These are phyloP conservation scores for Ephialtes manifestator DNA, from an alignment of 2,888 invertebrate species.

Conservation along the genomic window DNA sequence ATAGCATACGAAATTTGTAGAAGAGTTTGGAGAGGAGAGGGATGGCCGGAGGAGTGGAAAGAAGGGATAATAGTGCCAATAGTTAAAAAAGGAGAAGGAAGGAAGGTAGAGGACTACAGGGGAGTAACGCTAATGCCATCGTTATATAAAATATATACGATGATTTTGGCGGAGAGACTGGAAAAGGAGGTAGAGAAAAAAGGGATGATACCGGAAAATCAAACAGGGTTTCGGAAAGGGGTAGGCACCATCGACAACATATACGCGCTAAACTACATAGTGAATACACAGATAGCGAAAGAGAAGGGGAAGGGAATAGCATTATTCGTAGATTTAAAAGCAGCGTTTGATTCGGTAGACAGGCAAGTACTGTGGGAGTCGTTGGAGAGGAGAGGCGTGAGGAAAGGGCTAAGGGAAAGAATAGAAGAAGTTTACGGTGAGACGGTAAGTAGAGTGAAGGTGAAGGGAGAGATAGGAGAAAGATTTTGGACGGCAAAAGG, in stretches of 20 bases:
- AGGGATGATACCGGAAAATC: neutral
- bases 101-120: constrained; percentile 50
- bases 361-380: neutral
- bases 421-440: neutral
- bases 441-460: constrained; percentile 23
- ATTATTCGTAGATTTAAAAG: constrained; percentile 18
- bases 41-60: constrained; percentile 42
- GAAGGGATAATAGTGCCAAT: constrained; percentile 35
- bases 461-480: constrained; percentile 20
- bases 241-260: constrained; percentile 29
- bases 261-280: constrained; percentile 12
- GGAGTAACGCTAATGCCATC: constrained; percentile 48
- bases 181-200: neutral
- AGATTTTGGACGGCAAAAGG: constrained; percentile 5
- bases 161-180: neutral
- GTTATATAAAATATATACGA: constrained; percentile 42
- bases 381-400: constrained; percentile 5
- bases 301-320: constrained; percentile 6
- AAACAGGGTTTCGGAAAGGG: constrained; percentile 25
- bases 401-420: constrained; percentile 15
- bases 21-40: too few species aligned
- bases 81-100: too few species aligned
- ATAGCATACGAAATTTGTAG: constrained; percentile 32
- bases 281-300: neutral
- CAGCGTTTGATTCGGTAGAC: constrained; percentile 40